These are phyloP conservation scores for Festucalex cinctus DNA, from an alignment of 2,113 vertebrate genomes.

Conservation along the genomic window DNA sequence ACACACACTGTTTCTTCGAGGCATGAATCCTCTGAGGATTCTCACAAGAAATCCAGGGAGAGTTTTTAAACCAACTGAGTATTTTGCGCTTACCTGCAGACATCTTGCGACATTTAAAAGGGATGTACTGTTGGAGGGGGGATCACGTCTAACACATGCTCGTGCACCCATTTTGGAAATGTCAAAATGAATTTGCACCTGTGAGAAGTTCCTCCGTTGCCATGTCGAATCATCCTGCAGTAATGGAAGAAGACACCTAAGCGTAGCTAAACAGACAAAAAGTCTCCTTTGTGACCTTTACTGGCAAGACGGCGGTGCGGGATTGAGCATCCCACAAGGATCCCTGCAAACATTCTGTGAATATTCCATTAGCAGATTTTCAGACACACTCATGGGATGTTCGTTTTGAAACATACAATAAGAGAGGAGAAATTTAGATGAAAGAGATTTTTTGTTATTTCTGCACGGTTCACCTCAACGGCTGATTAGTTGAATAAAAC, in stretches of 20 bases:
- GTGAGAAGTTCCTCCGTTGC: conserved; percentile 18
- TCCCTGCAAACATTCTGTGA: conserved; percentile 57
- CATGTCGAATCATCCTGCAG: conserved; percentile 14
- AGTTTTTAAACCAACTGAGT: conserved; percentile 22
- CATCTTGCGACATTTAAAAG: conserved; percentile 58
- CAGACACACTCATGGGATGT: conserved; percentile 46
- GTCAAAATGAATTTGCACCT: conserved; percentile 35
- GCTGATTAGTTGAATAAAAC: conserved; percentile 22
- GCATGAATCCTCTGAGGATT: conserved; percentile 8
- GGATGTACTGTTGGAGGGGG: conserved; percentile 41
- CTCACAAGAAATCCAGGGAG: conserved; percentile 17
- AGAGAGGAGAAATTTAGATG: conserved; percentile 29
- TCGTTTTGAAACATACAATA: conserved; percentile 48
- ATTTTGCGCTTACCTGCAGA: conserved; percentile 41
- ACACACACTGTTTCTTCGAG: background rate
- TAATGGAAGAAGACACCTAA: conserved; percentile 7
- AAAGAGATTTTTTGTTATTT: conserved; percentile 37
- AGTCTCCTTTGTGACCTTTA: conserved; percentile 8
- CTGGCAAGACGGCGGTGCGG: background rate
- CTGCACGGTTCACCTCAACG: conserved; percentile 23
- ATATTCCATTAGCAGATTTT: conserved; percentile 57
- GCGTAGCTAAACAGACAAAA: conserved; percentile 22
- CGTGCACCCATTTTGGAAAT: conserved; percentile 47
- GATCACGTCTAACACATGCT: conserved; percentile 48
- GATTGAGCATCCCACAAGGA: conserved; percentile 44